A percentile compares a stretch with the other conserved stretches of the same genome.
Conservation (phyloP, 1,140 invertebrate genomes). For the Drosophila sp. region DNA sequence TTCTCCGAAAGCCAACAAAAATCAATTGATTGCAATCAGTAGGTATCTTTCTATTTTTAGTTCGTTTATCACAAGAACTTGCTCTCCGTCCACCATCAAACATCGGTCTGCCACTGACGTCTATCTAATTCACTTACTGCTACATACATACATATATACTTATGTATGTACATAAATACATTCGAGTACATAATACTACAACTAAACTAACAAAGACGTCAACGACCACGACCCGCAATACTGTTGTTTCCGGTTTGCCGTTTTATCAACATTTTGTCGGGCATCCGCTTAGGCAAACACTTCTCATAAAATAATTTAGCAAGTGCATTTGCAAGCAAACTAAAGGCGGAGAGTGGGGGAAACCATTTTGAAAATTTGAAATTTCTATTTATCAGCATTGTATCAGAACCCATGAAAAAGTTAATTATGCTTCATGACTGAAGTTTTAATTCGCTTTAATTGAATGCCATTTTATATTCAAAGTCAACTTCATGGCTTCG, state of each 20-base stretch:
- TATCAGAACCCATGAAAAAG: slow-evolving; percentile 36
- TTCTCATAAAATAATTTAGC: slow-evolving; percentile 41
- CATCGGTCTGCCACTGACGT: slow-evolving; percentile 37
- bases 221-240: slow-evolving; percentile 14
- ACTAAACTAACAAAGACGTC: slow-evolving; percentile 2
- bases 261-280: slow-evolving; percentile 44
- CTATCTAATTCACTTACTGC: neutral
- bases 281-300: slow-evolving; percentile 47
- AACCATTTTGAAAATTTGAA: slow-evolving; percentile 5
- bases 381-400: slow-evolving; percentile 17
- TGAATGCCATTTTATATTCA: slow-evolving; percentile 63
- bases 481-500: slow-evolving; percentile 65
- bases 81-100: neutral
- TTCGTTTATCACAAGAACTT: neutral
- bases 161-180: slow-evolving; percentile 3
- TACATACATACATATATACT: no score
- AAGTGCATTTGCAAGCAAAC: slow-evolving; percentile 20
- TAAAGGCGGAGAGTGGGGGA: neutral
- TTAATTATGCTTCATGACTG: slow-evolving; percentile 56
- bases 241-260: slow-evolving; percentile 28
- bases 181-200: neutral
- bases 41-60: no score
- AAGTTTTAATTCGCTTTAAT: slow-evolving; percentile 65
- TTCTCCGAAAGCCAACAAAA: no score
- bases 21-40: no score